Evolutionary conservation across 2,888 invertebrate genomes (phyloP).

Genomic region (Drosophila parthenogenetica): DNA sequence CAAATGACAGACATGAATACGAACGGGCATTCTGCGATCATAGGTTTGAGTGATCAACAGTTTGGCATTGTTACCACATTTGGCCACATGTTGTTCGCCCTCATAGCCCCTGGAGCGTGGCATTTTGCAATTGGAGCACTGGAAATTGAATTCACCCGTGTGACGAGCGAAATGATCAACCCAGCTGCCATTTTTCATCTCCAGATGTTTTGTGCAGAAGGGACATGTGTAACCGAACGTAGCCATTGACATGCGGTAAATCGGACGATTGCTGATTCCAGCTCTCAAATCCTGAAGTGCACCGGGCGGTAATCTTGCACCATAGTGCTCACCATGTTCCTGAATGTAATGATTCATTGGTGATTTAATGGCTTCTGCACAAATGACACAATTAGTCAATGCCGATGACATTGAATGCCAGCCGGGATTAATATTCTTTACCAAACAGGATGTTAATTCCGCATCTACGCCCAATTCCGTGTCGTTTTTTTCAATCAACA

Average conservation of each 20-base stretch:
- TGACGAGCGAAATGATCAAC: conserved; percentile 91
- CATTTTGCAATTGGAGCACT: conserved; percentile 87
- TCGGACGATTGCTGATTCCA: conserved; percentile 39
- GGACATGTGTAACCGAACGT: conserved; percentile 71
- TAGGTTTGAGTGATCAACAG: not conserved
- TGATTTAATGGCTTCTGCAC: conserved; percentile 42
- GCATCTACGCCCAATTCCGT: not conserved
- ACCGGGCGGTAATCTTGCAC: conserved; percentile 75
- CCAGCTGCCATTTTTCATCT: conserved; percentile 64
- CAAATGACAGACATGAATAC: conserved; percentile 88
- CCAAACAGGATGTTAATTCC: not conserved
- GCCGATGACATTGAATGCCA: conserved; percentile 80
- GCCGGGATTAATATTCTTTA: conserved; percentile 66
- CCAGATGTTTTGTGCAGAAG: conserved; percentile 75
- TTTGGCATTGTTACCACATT: conserved; percentile 26
- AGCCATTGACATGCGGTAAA: not conserved
- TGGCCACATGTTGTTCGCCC: conserved; percentile 44
- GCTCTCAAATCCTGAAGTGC: conserved; percentile 64
- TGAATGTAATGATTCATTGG: conserved; percentile 68
- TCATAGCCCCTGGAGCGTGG: not conserved
- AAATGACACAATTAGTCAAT: conserved; percentile 69
- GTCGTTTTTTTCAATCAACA: not conserved
- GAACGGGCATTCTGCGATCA: not conserved
- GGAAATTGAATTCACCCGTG: conserved; percentile 91
- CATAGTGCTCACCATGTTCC: conserved; percentile 76